These are phyloP conservation scores for Carollia perspicillata DNA, from an alignment of 2,113 vertebrate species.

Conservation along the genomic window DNA sequence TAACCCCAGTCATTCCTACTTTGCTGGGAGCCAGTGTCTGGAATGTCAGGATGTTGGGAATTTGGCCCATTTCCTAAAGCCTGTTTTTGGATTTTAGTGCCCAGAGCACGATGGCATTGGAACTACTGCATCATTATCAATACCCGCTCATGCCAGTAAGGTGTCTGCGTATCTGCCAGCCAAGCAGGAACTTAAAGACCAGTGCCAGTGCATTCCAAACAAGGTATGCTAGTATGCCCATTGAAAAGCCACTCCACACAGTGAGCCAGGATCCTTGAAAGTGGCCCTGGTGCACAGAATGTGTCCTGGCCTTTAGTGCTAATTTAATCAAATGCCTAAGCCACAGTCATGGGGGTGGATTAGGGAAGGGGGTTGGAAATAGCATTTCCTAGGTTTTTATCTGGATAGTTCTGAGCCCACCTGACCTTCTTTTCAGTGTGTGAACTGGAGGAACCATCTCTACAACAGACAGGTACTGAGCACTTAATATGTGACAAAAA, in stretches of 20 bases:
- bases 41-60: not conserved
- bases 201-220: constrained; percentile 88
- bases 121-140: constrained; percentile 79
- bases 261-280: not conserved
- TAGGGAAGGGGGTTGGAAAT: not conserved
- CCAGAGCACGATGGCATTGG: constrained; percentile 78
- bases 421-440: not conserved
- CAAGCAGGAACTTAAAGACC: constrained; percentile 78
- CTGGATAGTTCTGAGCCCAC: not conserved
- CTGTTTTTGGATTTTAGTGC: constrained; percentile 85
- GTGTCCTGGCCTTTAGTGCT: not conserved
- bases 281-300: not conserved
- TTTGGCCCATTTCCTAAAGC: not conserved
- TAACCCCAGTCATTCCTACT: not conserved
- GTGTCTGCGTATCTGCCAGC: constrained; percentile 80
- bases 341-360: not conserved
- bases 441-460: not conserved
- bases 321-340: not conserved
- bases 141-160: constrained; percentile 79
- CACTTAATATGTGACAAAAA: not conserved
- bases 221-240: constrained; percentile 84
- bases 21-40: not conserved
- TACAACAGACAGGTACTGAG: not conserved
- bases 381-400: not conserved
- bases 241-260: not conserved